A percentile compares a stretch with the other conserved stretches of the same genome.
phyloP scores from a whole-genome alignment of 2,888 invertebrate species.

The Didymodactylos carnosus region DNA sequence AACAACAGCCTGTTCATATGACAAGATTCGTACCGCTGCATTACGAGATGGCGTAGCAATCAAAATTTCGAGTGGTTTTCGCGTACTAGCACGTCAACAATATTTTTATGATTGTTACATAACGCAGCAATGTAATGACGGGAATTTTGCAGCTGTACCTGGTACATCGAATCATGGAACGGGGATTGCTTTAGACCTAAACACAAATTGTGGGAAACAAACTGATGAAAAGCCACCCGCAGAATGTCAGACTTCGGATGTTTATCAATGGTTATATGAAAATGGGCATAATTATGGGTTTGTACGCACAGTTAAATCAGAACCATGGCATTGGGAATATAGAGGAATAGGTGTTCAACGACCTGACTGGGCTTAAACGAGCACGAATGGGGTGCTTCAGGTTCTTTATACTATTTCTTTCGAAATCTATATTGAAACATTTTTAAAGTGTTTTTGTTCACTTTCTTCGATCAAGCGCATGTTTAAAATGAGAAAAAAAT shows the following conservation, averaged over 20 bases:
- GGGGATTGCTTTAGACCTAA: not conserved
- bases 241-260: too few species aligned
- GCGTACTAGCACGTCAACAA: not conserved
- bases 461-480: too few species aligned
- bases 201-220: not conserved
- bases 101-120: not conserved
- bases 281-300: too few species aligned
- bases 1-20: not conserved
- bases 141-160: not conserved
- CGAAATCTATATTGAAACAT: too few species aligned
- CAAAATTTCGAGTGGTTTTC: not conserved
- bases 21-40: not conserved
- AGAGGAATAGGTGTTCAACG: not conserved
- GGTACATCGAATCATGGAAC: not conserved
- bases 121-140: too few species aligned
- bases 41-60: not conserved
- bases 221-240: not conserved
- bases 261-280: not conserved
- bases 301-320: not conserved
- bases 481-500: too few species aligned
- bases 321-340: not conserved
- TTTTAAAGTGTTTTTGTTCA: too few species aligned
- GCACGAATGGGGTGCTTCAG: too few species aligned
- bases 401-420: too few species aligned
- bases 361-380: too few species aligned